Evolutionary conservation across 2,888 invertebrate species (phyloP), one percentile per base, ranked within the genome.

Genomic region (Halictus quadricinctus): DNA sequence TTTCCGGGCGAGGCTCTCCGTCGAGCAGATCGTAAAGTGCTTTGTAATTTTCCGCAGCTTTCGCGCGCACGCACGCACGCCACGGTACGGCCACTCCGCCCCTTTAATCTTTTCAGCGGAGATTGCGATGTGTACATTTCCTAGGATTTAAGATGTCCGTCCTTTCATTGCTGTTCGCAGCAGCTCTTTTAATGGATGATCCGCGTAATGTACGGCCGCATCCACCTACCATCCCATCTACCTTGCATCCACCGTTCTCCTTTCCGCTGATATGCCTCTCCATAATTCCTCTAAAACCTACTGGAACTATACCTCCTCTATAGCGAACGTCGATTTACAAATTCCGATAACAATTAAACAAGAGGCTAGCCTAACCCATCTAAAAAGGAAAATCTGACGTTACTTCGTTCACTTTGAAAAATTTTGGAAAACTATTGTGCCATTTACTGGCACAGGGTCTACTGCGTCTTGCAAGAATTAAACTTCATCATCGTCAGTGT

Each of bases 171-270:
- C 82, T 41, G 66, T 36, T 10, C 73, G 69, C 50, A 64, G 79
- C 77, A 83, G 81, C 80, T 76, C 81, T 84, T 83, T 73, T 79
- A 83, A 77, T 75, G 86, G 72, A 81, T 80, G 80, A 83, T 88
- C 88, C 43, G 83, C 78, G 70, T 43, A 70, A 70, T 70, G 43
- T n/a, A 70, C 43, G 70, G 66, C 66, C 8, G 18, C 66, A n/a
- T n/a, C n/a, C n/a, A n/a, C n/a, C n/a, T n/a, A n/a, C n/a, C n/a
- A n/a, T n/a, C n/a, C n/a, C n/a, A n/a, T 64, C 64, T 7, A 12
- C 29, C 29, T 15, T 64, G 13, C 64, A n/a, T 29, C 29, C n/a
- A 6, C 6, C n/a, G 70, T 18, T 29, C 46, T 12, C 12, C 29
- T 29, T 18, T 1, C 36, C 10, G 0, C 21, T 18, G 29, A 29